phyloP scores from a whole-genome alignment of 2,888 invertebrate species.

The Apodemia duryi region DNA sequence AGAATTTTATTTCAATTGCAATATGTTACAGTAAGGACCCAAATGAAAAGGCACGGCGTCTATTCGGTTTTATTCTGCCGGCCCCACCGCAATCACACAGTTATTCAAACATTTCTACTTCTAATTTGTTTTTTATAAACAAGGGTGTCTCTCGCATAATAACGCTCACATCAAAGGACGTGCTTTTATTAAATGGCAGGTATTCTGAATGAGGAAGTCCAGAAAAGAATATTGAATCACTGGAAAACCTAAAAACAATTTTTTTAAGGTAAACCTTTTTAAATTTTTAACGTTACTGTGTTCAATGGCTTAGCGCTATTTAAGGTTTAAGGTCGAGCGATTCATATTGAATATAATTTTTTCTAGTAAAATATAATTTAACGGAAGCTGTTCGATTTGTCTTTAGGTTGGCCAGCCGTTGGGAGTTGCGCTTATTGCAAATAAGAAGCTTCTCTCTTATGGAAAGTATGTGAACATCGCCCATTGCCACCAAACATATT shows the following conservation, averaged over 20 bases:
- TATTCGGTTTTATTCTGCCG: constrained; percentile 33
- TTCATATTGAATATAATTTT: too few relatives aligned
- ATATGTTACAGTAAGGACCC: constrained; percentile 29
- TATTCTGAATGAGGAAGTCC: constrained; percentile 3
- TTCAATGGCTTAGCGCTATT: too few relatives aligned
- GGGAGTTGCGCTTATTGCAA: too few relatives aligned
- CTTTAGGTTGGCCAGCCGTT: too few relatives aligned
- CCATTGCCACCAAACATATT: too few relatives aligned
- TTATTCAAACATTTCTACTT: constrained; percentile 69
- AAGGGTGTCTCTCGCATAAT: constrained; percentile 52
- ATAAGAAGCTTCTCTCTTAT: too few relatives aligned
- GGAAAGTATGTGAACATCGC: too few relatives aligned
- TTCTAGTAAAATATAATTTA: too few relatives aligned
- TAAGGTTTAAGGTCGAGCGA: too few relatives aligned
- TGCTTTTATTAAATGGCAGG: constrained; percentile 28
- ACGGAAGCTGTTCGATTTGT: too few relatives aligned
- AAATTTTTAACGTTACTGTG: too few relatives aligned
- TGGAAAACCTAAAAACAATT: neutral
- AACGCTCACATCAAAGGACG: constrained; percentile 46
- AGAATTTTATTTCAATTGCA: constrained; percentile 29
- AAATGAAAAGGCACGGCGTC: constrained; percentile 32
- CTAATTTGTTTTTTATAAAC: constrained; percentile 60
- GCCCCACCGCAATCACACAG: constrained; percentile 67
- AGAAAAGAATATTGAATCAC: neutral
- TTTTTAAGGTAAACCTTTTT: too few relatives aligned